phyloP scores from a whole-genome alignment of 2,888 invertebrate genomes.

The Lathronympha strigana region DNA sequence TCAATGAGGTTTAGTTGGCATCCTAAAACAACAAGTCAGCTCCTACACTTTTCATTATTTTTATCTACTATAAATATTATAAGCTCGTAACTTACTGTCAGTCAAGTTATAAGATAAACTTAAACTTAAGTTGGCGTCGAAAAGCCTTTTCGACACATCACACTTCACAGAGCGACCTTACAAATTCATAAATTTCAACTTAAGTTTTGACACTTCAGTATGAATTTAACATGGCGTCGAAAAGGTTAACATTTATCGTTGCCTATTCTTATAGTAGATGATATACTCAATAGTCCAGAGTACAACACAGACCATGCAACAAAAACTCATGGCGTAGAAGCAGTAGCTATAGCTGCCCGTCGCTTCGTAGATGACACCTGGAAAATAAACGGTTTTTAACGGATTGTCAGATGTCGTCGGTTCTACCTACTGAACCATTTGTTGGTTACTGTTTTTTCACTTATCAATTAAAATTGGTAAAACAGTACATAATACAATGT shows the following conservation, averaged over 20 bases:
- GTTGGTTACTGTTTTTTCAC: too few relatives aligned
- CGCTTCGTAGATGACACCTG: slow-evolving; percentile 72
- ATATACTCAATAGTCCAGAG: slow-evolving; percentile 87
- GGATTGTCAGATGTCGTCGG: too few relatives aligned
- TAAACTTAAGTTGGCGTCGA: too few relatives aligned
- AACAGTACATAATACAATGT: too few relatives aligned
- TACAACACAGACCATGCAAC: slow-evolving; percentile 86
- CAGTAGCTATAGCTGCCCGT: slow-evolving; percentile 87
- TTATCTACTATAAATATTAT: neutral
- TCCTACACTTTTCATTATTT: neutral
- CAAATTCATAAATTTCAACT: too few relatives aligned
- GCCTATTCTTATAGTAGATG: slow-evolving; percentile 56
- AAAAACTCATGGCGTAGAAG: slow-evolving; percentile 87
- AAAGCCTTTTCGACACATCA: too few relatives aligned
- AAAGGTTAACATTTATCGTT: slow-evolving; percentile 44
- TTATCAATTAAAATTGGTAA: too few relatives aligned
- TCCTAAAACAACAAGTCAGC: neutral
- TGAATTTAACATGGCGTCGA: too few relatives aligned
- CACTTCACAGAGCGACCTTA: too few relatives aligned
- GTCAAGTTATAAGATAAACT: slow-evolving; percentile 19
- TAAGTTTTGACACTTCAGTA: too few relatives aligned
- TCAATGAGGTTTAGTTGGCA: neutral
- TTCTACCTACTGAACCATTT: too few relatives aligned
- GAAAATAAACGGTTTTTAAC: slow-evolving; percentile 46
- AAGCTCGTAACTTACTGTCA: slow-evolving; percentile 7